These are phyloP conservation scores for Nephrotoma flavescens DNA, from an alignment of 2,888 invertebrate species.

Conservation along the genomic window DNA sequence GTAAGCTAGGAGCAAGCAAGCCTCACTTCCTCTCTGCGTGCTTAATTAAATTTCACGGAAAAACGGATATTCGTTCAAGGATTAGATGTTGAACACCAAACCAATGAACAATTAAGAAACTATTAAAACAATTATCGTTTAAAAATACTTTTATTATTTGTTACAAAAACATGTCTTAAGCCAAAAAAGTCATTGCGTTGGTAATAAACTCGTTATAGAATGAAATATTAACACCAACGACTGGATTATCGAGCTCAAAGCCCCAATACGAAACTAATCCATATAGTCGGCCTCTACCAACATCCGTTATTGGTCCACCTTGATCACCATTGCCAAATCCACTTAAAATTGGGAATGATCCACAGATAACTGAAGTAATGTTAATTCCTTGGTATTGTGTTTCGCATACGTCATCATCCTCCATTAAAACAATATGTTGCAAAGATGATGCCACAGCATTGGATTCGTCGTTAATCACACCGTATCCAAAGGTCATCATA, in stretches of 20 bases:
- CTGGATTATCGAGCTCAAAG: background rate
- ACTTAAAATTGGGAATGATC: background rate
- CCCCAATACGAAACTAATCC: background rate
- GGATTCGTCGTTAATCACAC: background rate
- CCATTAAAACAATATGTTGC: background rate
- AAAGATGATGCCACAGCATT: background rate
- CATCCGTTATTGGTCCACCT: background rate
- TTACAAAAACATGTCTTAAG: no score
- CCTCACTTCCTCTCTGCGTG: no score
- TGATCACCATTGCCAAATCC: background rate
- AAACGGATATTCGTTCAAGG: no score
- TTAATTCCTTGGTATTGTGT: background rate
- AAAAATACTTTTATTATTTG: no score
- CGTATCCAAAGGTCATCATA: background rate
- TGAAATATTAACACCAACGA: background rate
- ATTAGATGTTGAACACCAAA: no score
- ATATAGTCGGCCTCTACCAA: background rate
- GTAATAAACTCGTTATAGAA: background rate
- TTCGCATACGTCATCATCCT: background rate
- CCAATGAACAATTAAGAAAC: no score
- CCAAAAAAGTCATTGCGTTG: background rate
- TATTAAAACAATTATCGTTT: no score
- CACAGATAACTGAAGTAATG: background rate
- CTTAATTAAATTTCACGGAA: no score
- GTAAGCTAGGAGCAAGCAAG: no score